A percentile compares a stretch with the other conserved stretches of the same genome.
These are phyloP conservation scores for Carcharodon carcharias DNA, from an alignment of 2,797 vertebrate genomes.

Conservation along the genomic window DNA sequence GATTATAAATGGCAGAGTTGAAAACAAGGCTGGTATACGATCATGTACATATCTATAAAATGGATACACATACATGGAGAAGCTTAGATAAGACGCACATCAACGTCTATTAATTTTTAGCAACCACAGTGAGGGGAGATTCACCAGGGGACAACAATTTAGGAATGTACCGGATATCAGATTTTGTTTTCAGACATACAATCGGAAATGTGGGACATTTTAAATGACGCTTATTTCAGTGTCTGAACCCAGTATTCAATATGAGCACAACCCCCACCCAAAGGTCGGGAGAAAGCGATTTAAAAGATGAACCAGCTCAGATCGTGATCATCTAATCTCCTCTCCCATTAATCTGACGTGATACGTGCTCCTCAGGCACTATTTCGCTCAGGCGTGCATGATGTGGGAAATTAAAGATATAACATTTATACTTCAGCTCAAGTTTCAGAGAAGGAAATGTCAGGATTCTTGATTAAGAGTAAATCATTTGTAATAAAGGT, in stretches of 20 bases:
- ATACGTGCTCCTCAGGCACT: conserved; percentile 57
- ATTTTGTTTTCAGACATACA: background rate
- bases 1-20: background rate
- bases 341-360: conserved; percentile 63
- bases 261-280: background rate
- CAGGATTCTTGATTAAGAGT: conserved; percentile 53
- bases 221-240: background rate
- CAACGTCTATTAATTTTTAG: background rate
- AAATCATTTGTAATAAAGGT: conserved; percentile 45
- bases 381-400: conserved; percentile 56
- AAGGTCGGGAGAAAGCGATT: conserved; percentile 57
- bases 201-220: background rate
- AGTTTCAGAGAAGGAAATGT: conserved; percentile 55
- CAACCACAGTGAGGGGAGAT: background rate
- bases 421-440: conserved; percentile 51
- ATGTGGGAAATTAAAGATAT: conserved; percentile 63
- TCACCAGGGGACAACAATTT: background rate
- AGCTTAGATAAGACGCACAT: background rate
- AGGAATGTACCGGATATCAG: background rate
- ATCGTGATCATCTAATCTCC: conserved; percentile 67
- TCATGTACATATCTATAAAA: background rate
- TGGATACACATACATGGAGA: background rate
- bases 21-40: background rate
- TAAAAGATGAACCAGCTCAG: conserved; percentile 69
- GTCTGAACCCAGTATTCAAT: conserved; percentile 8